These are phyloP conservation scores for Hydroisotoma schaefferi DNA, from an alignment of 2,888 invertebrate genomes.

Conservation along the genomic window DNA sequence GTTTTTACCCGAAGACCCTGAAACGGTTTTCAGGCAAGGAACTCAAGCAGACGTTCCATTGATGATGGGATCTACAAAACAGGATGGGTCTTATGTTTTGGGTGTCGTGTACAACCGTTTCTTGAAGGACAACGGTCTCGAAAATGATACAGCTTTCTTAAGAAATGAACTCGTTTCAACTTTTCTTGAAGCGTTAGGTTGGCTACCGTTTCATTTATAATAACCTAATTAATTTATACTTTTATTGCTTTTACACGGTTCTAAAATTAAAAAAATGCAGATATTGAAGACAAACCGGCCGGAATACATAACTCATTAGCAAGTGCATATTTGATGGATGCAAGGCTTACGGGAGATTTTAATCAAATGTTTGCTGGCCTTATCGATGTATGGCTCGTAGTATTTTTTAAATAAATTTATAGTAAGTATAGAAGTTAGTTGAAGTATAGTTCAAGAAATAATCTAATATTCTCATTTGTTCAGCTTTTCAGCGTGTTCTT, in stretches of 20 bases:
- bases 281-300: slow-evolving; percentile 54
- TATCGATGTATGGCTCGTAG: slow-evolving; percentile 57
- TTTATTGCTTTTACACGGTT: slow-evolving; percentile 15
- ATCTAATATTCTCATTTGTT: too few relatives aligned
- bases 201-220: not conserved
- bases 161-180: slow-evolving; percentile 33
- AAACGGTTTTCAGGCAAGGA: slow-evolving; percentile 33
- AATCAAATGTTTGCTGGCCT: slow-evolving; percentile 54
- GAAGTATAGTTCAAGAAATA: too few relatives aligned
- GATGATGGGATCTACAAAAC: slow-evolving; percentile 48
- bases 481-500: slow-evolving; percentile 55
- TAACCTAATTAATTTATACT: not conserved
- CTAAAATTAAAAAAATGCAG: slow-evolving; percentile 41
- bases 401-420: not conserved
- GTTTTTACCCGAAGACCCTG: slow-evolving; percentile 38
- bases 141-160: slow-evolving; percentile 32
- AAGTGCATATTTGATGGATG: slow-evolving; percentile 53
- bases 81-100: slow-evolving; percentile 49
- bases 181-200: slow-evolving; percentile 39
- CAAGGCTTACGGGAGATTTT: slow-evolving; percentile 53
- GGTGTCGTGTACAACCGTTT: slow-evolving; percentile 40
- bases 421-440: too few relatives aligned
- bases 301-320: slow-evolving; percentile 53
- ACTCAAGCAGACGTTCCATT: slow-evolving; percentile 44
- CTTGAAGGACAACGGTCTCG: slow-evolving; percentile 26